Evolutionary conservation across 2,113 vertebrate genomes (phyloP), one percentile per base, ranked within the genome.

Genomic region (Pygoscelis adeliae): DNA sequence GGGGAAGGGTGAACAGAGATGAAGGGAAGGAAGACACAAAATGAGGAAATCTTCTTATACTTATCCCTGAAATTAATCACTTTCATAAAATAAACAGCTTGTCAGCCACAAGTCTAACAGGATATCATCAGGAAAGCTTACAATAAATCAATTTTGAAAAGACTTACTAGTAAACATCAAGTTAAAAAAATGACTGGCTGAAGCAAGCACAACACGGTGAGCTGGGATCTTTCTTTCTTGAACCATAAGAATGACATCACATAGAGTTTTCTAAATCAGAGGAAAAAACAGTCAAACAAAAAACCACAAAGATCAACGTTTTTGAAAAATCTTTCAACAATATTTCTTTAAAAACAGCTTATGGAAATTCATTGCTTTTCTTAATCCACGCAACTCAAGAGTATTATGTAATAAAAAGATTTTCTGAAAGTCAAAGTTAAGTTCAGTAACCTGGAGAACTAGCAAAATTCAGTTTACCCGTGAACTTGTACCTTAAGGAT

Each of bases 131-230:
- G 0, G 0, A 36, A 73, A 87, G 12, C 21, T 83, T 67, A 65
- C 27, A 83, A 90, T 40, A 2, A 85, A 34, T 23, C 14, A 27
- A 63, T 77, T 93, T 78, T 65, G 26, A 85, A 53, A 91, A 86
- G 66, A 98, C 99, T 99, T 98, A 99, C 99, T 99, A 88, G 99
- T 99, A 97, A 99, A 99, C 99, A 99, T 99, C 97, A 99, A 98
- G 97, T 99, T 99, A 98, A 99, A 99, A 97, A 99, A 99, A 93
- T 99, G 99, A 96, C 99, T 99, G 69, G 99, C 99, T 82, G 99
- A 99, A 78, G 99, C 99, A 83, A 99, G 98, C 34, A 99, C 99
- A 66, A 99, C 99, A 89, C 99, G 99, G 93, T 99, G 99, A 69
- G 99, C 99, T 42, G 98, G 98, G 40, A 99, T 99, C 96, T 99